Conservation (phyloP, 2,888 invertebrate genomes). For the Zygaena filipendulae region DNA sequence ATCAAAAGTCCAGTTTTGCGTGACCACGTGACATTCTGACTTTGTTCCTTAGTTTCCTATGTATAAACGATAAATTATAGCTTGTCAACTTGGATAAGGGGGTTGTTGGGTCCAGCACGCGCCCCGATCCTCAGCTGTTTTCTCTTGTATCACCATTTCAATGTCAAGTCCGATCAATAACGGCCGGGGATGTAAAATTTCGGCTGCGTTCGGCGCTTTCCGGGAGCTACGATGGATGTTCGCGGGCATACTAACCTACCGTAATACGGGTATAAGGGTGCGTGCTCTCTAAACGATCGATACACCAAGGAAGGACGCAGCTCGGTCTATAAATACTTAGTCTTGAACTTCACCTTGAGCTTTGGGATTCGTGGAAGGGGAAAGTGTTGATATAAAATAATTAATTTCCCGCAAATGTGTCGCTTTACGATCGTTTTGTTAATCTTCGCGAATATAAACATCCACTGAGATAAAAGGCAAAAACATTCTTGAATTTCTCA, state of each 20-base stretch:
- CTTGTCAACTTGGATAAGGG: too few relatives aligned
- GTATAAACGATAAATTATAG: too few relatives aligned
- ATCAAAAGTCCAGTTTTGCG: too few relatives aligned
- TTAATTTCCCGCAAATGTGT: too few relatives aligned
- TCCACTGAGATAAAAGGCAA: too few relatives aligned
- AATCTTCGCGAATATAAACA: too few relatives aligned
- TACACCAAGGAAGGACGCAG: constrained; percentile 52
- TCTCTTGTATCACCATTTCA: constrained; percentile 62
- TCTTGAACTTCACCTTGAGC: constrained; percentile 63
- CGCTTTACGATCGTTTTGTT: constrained; percentile 33
- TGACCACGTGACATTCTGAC: too few relatives aligned
- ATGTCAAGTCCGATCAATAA: constrained; percentile 69
- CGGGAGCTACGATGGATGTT: constrained; percentile 44
- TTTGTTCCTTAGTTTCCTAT: too few relatives aligned
- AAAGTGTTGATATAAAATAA: constrained; percentile 46
- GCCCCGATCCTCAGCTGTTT: constrained; percentile 61
- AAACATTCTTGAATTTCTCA: too few relatives aligned
- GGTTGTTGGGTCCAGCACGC: too few relatives aligned
- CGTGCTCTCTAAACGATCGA: constrained; percentile 58
- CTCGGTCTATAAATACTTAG: constrained; percentile 62
- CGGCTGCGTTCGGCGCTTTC: constrained; percentile 57
- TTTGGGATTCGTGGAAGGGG: constrained; percentile 44
- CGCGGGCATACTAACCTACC: constrained; percentile 65
- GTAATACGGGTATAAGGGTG: constrained; percentile 51
- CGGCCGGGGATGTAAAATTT: constrained; percentile 61